Evolutionary conservation across 2,113 vertebrate genomes (phyloP), one percentile per base, ranked within the genome.

Genomic region (Carlito syrichta): DNA sequence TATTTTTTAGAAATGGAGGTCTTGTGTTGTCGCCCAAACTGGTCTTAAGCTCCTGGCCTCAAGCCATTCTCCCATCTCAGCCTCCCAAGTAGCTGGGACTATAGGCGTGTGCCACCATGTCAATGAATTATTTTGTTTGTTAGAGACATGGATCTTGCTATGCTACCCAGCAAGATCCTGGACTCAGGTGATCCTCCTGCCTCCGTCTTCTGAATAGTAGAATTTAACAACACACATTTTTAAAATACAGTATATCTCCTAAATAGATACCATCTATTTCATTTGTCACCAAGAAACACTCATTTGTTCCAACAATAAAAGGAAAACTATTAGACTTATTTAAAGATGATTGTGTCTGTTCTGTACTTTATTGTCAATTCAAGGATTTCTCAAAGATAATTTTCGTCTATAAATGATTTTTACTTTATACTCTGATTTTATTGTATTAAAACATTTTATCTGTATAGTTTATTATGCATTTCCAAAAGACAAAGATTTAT

Each of bases 291-390:
- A 87, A 92, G 68, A 89, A 82, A 81, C 84, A 66, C 19, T 94
- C 71, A 48, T 43, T 93, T 86, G 19, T 97, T 94, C 79, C 88
- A 96, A 87, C 48, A 45, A 38, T 63, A 77, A 94, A 95, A 13
- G 45, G 71, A 69, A 85, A 92, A 86, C 56, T 86, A 48, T 82
- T 89, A 81, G 23, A 66, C 76, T 94, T 95, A 86, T 89, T 96
- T 97, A 86, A 96, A 93, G 58, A 92, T 89, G 74, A 38, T 48
- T 84, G 90, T 86, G 48, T 43, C n/a, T 88, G 56, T 89, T 96
- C 76, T 71, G 17, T 52, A 69, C 54, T 89, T 91, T 86, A 56
- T 74, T 77, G 74, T 84, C 48, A 96, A 78, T 38, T 73, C 86
- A 50, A 54, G 62, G 25, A 86, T 74, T 95, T 95, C 92, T 60